These are phyloP conservation scores for Piezodorus guildinii DNA, from an alignment of 1,140 invertebrate species.

Conservation along the genomic window DNA sequence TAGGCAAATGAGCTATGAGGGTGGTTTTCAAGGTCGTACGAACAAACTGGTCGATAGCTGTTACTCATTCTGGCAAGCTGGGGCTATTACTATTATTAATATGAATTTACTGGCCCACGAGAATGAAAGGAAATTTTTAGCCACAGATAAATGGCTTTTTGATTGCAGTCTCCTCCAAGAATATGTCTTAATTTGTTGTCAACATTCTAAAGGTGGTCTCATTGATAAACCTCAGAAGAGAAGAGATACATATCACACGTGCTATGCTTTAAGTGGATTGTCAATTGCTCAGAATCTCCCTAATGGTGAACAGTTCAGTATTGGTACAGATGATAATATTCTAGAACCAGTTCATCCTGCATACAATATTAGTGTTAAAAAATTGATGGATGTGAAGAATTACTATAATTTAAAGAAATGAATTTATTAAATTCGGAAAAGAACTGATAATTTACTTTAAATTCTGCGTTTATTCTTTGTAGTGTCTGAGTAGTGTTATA, in stretches of 20 bases:
- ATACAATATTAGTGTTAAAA: constrained; percentile 21
- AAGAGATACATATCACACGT: constrained; percentile 90
- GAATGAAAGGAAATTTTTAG: constrained; percentile 9
- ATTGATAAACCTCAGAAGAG: constrained; percentile 71
- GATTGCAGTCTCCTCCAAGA: constrained; percentile 81
- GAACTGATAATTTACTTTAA: too few relatives aligned
- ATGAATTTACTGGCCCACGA: neutral
- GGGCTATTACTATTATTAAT: neutral
- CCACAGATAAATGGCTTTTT: constrained; percentile 51
- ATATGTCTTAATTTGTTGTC: constrained; percentile 88
- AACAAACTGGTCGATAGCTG: constrained; percentile 98
- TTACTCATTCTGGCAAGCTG: constrained; percentile 97
- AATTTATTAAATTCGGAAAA: too few relatives aligned
- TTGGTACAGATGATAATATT: constrained; percentile 10
- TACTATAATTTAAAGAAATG: constrained; percentile 10
- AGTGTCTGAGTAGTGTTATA: too few relatives aligned
- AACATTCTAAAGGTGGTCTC: constrained; percentile 77
- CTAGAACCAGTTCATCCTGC: constrained; percentile 24
- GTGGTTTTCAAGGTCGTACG: constrained; percentile 88
- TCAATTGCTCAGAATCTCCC: constrained; percentile 80
- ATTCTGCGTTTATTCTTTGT: too few relatives aligned
- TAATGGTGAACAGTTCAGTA: neutral
- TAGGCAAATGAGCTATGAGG: constrained; percentile 79
- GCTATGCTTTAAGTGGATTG: constrained; percentile 89
- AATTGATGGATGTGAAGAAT: constrained; percentile 16